Evolutionary conservation across 1,140 invertebrate genomes (phyloP), one percentile per base, ranked within the genome.

Genomic region (Prorops nasuta): DNA sequence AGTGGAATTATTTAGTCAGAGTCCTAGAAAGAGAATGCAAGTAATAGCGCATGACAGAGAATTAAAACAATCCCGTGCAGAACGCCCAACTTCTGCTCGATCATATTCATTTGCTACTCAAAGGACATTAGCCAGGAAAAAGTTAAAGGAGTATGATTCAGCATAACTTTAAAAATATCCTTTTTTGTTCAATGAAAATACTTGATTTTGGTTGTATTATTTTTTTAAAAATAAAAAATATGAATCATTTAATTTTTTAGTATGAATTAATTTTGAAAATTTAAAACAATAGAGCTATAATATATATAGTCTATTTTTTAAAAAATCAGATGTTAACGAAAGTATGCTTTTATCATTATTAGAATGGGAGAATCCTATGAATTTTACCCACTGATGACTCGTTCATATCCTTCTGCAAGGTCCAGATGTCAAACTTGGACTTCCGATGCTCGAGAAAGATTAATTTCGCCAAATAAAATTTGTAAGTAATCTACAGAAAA

Each of bases 71-170:
- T 61, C 51, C 40, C 70, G 70, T 17, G 43, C 51, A n/a, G 73
- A 72, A 50, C 69, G 74, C 17, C 71, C 75, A 15, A 67, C 46
- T 39, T 78, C 76, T 14, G 66, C 73, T n/a, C 61, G 68, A 44
- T 76, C 74, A 12, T 77, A 67, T 31, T 78, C 76, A n/a, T 78
- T 78, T 45, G 76, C 76, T 20, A 78, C 76, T 3, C 73, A 78
- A 37, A 65, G 72, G 36, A 78, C 76, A 18, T 58, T 78, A 35
- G 76, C 74, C 10, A 72, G 76, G 47, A 78, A 76, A 57, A 76
- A 72, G 59, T 42, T 75, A 2, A 78, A 73, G 46, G 69, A 78
- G 74, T 78, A 74, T 42, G 71, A 68, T 28, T 65, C 58, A 47
- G 54, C 63, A 54, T 66, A 54, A 54, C 31, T 35, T 37, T 44